Conservation (phyloP, 2,797 vertebrate species). For the Chaenodraco wilsoni region DNA sequence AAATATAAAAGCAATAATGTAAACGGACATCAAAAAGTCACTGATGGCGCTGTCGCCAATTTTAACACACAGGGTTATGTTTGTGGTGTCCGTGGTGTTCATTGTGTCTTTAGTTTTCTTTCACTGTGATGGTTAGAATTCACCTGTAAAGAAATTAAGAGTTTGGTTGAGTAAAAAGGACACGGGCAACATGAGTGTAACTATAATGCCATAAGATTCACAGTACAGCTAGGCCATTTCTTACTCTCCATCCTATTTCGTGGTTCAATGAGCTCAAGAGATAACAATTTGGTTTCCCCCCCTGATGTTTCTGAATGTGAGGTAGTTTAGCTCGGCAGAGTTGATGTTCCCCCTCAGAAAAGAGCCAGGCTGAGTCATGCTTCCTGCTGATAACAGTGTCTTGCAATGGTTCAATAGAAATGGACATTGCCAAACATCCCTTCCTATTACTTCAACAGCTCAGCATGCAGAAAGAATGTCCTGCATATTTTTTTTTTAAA, state of each 20-base stretch:
- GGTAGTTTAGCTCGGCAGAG: constrained; percentile 8
- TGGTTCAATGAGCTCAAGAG: constrained; percentile 27
- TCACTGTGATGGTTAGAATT: constrained; percentile 22
- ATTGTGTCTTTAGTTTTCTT: constrained; percentile 28
- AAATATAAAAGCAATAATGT: constrained; percentile 81
- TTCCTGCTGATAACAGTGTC: constrained; percentile 21
- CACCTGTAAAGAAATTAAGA: constrained; percentile 43
- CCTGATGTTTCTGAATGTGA: constrained; percentile 19
- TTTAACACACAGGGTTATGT: constrained; percentile 51
- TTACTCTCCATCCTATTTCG: constrained; percentile 31
- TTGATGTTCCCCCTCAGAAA: not conserved
- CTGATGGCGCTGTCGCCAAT: constrained; percentile 52
- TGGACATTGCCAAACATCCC: constrained; percentile 16
- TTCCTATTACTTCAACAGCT: constrained; percentile 13
- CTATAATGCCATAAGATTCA: not conserved
- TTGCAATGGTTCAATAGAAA: not conserved
- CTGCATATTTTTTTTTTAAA: not conserved
- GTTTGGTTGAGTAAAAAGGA: not conserved
- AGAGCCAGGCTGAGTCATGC: constrained; percentile 34
- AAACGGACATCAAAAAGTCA: constrained; percentile 78
- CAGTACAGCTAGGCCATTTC: constrained; percentile 19
- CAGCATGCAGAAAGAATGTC: not conserved
- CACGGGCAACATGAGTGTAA: not conserved
- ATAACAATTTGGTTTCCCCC: constrained; percentile 4
- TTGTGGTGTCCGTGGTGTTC: constrained; percentile 15